phyloP scores from a whole-genome alignment of 1,140 invertebrate genomes.

The Tetramorium simillimum region DNA sequence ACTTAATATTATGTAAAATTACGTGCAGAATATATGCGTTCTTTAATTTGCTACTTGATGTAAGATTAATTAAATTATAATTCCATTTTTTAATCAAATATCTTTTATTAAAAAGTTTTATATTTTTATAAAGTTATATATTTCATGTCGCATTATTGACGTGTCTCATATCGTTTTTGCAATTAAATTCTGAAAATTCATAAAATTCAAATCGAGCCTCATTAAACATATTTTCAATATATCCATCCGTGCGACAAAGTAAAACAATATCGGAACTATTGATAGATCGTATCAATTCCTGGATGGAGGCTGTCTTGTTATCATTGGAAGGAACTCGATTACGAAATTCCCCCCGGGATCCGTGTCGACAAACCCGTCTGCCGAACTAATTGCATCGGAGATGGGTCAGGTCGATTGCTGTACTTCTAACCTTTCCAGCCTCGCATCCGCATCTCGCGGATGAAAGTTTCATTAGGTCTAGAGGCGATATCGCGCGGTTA shows the following conservation, averaged over 20 bases:
- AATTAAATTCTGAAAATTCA: not conserved
- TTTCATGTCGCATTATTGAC: not conserved
- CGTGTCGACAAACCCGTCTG: constrained; percentile 24
- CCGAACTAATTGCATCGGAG: constrained; percentile 61
- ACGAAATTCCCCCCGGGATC: not conserved
- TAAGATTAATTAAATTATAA: not conserved
- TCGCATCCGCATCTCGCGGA: constrained; percentile 33
- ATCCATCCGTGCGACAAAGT: not conserved
- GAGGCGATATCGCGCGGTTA: not conserved
- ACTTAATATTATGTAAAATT: not conserved
- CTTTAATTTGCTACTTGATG: not conserved
- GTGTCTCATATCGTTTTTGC: not conserved
- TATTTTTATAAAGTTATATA: not conserved
- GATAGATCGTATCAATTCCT: constrained; percentile 22
- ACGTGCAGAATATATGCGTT: not conserved
- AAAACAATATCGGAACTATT: constrained; percentile 10
- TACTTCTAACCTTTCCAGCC: constrained; percentile 62
- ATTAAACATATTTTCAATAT: not conserved
- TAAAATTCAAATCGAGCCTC: constrained; percentile 1
- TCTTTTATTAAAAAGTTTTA: not conserved
- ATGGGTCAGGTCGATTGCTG: constrained; percentile 51
- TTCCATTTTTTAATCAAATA: not conserved
- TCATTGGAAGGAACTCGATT: constrained; percentile 39
- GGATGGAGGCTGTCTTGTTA: not conserved
- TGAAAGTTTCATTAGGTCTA: constrained; percentile 68